Percentiles rank a stretch among this genome's conserved stretches.
These are phyloP conservation scores for Mythimna ferrago DNA, from an alignment of 2,888 invertebrate genomes.

Conservation along the genomic window DNA sequence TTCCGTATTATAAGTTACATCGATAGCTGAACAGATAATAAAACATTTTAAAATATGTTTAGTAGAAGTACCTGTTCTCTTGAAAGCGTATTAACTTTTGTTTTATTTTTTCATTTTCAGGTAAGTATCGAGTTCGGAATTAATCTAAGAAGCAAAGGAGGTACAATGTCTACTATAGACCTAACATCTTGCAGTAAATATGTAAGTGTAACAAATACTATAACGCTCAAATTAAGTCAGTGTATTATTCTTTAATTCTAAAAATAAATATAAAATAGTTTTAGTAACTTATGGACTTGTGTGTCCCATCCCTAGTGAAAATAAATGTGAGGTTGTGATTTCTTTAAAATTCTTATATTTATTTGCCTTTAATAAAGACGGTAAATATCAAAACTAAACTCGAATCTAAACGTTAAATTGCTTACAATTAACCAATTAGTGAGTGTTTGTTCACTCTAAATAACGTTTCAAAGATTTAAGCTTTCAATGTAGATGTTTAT, in stretches of 20 bases:
- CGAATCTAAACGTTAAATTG: constrained; percentile 44
- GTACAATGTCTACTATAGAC: constrained; percentile 36
- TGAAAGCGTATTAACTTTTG: constrained; percentile 20
- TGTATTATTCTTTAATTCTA: no score
- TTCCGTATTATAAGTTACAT: no score
- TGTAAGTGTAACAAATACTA: constrained; percentile 39
- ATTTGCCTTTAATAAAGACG: neutral
- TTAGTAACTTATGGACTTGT: neutral
- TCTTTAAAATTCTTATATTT: neutral
- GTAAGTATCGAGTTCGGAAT: constrained; percentile 71
- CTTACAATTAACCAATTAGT: constrained; percentile 74
- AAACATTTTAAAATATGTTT: no score
- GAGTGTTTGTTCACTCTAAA: constrained; percentile 62
- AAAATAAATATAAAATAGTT: neutral
- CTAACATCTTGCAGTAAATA: constrained; percentile 9
- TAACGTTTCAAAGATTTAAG: constrained; percentile 52
- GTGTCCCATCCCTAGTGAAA: constrained; percentile 1
- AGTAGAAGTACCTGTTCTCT: constrained; percentile 7
- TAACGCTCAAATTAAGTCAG: no score
- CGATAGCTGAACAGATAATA: no score
- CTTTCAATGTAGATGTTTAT: constrained; percentile 61
- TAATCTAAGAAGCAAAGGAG: constrained; percentile 27
- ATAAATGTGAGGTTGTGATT: neutral
- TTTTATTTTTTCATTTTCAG: constrained; percentile 69
- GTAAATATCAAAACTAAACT: constrained; percentile 14